Conservation (phyloP, 2,797 vertebrate genomes). For the Eupleurogrammus muticus region DNA sequence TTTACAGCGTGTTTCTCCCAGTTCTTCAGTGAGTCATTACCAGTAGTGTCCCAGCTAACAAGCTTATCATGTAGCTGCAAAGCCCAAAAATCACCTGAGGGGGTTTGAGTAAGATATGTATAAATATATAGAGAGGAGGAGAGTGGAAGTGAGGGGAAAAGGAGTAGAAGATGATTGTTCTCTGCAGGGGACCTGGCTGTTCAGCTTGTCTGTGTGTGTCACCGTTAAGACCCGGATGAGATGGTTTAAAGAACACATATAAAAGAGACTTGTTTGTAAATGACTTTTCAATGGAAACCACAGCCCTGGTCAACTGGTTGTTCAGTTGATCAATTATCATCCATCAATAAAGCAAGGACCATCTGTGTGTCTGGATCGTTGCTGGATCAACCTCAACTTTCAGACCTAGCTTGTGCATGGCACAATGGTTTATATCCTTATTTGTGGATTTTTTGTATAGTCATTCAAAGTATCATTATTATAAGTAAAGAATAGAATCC, state of each 20-base stretch:
- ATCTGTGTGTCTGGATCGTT: too few species aligned
- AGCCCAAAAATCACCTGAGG: constrained; percentile 23
- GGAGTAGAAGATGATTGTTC: constrained; percentile 19
- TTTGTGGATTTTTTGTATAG: too few species aligned
- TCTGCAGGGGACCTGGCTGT: constrained; percentile 10
- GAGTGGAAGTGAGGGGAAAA: background rate
- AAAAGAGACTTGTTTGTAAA: too few species aligned
- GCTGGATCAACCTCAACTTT: too few species aligned
- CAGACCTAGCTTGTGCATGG: too few species aligned
- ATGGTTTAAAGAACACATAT: constrained; percentile 3
- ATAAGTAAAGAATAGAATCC: too few species aligned
- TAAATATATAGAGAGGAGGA: constrained; percentile 11
- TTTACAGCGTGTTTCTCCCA: constrained; percentile 4
- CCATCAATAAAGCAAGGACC: too few species aligned
- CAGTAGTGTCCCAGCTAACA: constrained; percentile 17
- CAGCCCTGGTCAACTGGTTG: too few species aligned
- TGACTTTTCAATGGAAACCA: too few species aligned
- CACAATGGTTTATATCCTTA: too few species aligned
- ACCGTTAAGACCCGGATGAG: background rate
- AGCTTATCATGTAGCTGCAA: constrained; percentile 35
- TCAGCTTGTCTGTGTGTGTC: background rate
- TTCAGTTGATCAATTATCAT: too few species aligned
- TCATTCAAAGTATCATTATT: too few species aligned
- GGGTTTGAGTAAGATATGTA: constrained; percentile 27
- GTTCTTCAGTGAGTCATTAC: constrained; percentile 19